Evolutionary conservation across 2,888 invertebrate genomes (phyloP), one percentile per base, ranked within the genome.

Genomic region (Maniola hyperantus): DNA sequence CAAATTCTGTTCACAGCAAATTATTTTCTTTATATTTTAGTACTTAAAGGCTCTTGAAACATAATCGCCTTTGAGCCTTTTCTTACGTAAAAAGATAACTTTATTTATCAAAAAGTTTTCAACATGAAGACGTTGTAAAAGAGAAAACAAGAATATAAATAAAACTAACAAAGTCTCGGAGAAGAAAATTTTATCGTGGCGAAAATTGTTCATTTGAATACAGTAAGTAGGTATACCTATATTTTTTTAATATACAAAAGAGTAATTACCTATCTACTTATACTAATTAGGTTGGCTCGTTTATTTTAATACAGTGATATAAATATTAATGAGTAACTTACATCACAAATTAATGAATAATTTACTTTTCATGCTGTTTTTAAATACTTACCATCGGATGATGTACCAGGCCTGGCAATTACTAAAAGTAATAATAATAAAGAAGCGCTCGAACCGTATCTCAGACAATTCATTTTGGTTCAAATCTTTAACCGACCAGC

Each of bases 311-410:
- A 6, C 2, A 48, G n/a, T 18, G n/a, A 18, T 50, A 18, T 50
- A 51, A 51, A 4, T 51, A 51, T 20, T 26, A 15, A 36, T 54
- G 34, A 54, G 7, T n/a, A 34, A 54, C 26, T 36, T 11, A 51
- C 1, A 18, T n/a, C 6, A 34, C 18, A 42, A 39, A 20, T 20
- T 1, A 20, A 57, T 42, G 6, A 20, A 20, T 42, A 20, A 18
- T 54, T 64, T 36, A 57, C 11, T 60, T 65, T 58, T n/a, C 26
- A 26, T 33, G 33, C 15, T 10, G 15, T 20, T 36, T n/a, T n/a
- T n/a, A n/a, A n/a, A n/a, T 72, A 86, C 91, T 91, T 82, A 91
- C 91, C 91, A 77, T 91, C 90, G 26, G 88, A 82, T 71, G 89
- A 83, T 66, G 82, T 80, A 70, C 79, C 82, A 70, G 82, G 79